phyloP scores from a whole-genome alignment of 2,888 invertebrate genomes.

The Automeris io region DNA sequence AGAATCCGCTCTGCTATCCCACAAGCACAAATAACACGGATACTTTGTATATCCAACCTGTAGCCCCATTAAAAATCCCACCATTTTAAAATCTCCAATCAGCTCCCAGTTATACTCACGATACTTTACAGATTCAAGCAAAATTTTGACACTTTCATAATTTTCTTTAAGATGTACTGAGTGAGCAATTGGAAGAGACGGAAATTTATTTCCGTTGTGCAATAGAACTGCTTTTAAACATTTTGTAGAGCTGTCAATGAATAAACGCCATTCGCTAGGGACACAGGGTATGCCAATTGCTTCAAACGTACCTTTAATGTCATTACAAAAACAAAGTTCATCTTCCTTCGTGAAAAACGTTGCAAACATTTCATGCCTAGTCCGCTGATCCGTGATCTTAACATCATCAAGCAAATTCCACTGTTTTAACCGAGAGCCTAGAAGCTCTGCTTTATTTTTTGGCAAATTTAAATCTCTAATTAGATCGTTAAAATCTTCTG shows the following conservation, averaged over 20 bases:
- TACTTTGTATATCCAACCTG: too few species aligned
- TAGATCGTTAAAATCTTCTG: too few species aligned
- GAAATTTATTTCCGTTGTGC: too few species aligned
- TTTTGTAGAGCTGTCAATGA: constrained; percentile 18
- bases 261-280: constrained; percentile 15
- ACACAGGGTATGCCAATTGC: constrained; percentile 15
- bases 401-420: constrained; percentile 4
- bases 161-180: constrained; percentile 16
- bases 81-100: too few species aligned
- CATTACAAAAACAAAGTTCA: constrained; percentile 9
- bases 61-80: too few species aligned
- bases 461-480: constrained; percentile 17
- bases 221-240: constrained; percentile 18
- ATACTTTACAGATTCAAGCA: too few species aligned
- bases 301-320: constrained; percentile 15
- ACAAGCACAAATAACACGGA: too few species aligned
- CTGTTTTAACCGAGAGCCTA: constrained; percentile 8
- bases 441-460: constrained; percentile 14
- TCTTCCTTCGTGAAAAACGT: constrained; percentile 14
- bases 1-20: constrained; percentile 3
- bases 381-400: constrained; percentile 10
- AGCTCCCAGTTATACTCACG: constrained; percentile 7
- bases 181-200: too few species aligned
- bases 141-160: constrained; percentile 14
- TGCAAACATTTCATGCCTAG: constrained; percentile 7